Base-by-base conservation (phyloP, 2,113 vertebrate species). In the Hippopotamus amphibius region DNA sequence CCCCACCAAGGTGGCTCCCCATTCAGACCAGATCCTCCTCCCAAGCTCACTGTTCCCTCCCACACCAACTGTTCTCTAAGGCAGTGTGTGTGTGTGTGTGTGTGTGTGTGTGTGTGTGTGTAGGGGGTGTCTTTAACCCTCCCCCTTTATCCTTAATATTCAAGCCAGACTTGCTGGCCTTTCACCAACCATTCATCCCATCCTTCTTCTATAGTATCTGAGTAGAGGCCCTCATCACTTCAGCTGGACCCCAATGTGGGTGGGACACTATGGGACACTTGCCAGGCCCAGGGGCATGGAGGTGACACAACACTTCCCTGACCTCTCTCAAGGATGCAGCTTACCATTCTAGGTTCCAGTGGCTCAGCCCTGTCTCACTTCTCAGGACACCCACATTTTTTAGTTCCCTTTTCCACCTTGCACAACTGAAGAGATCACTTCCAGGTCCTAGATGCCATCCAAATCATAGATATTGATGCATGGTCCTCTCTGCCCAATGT, bases 181-280 rank as follows among this genome's bases (percentile, higher is more conserved):
- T 30, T 63, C 28, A 2, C 19, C 43, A 21, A 5, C 15, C n/a
- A 11, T 13, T 33, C 17, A 1, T 11, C 6, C 3, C 14, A 6
- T 15, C 30, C 21, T 26, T 53, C 7, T 37, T 55, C 28, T 37
- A 5, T 43, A 41, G 24, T 1, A 26, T 41, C 46, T 24, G 4
- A 30, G 13, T 12, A 19, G 1, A 41, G 9, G 0, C 16, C 30
- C 3, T 66, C 11, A 3, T 30, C 72, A 11, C 19, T n/a, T 41
- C 28, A 0, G 0, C 15, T 26, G 7, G 46, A 37, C 4, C 37
- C 11, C 28, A 33, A 1, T 14, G 0, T 3, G 7, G 16, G 46
- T 2, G 0, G 14, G 77, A 2, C 8, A 24, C 6, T 87, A 15
- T 2, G 0, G 14, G 77, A 2, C 8, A 24, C 6, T 87, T 12